phyloP scores from a whole-genome alignment of 1,140 invertebrate genomes.

The Drosophila prosaltans region DNA sequence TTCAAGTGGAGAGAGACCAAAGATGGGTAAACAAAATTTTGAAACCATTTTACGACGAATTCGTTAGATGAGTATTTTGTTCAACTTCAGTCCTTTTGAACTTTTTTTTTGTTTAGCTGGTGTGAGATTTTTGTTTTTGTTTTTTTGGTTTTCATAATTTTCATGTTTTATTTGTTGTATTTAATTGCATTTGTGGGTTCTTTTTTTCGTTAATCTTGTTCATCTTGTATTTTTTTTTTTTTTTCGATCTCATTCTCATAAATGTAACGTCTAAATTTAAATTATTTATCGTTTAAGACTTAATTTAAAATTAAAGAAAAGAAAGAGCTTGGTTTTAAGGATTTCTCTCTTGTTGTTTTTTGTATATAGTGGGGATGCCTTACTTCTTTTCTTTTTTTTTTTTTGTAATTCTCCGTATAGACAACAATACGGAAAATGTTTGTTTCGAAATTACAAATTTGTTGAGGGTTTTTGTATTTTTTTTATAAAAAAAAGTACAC shows the following conservation, averaged over 20 bases:
- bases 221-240: constrained; percentile 33
- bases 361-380: constrained; percentile 73
- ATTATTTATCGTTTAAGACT: constrained; percentile 59
- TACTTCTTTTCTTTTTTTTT: constrained; percentile 48
- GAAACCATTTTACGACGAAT: constrained; percentile 64
- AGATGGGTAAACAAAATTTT: constrained; percentile 46
- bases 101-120: not conserved
- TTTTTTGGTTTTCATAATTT: constrained; percentile 51
- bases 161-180: constrained; percentile 68
- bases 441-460: constrained; percentile 53
- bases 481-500: constrained; percentile 82
- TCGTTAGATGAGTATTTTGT: not conserved
- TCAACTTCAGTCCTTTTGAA: not conserved
- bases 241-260: constrained; percentile 75
- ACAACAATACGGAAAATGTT: constrained; percentile 41
- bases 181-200: constrained; percentile 79
- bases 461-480: constrained; percentile 67
- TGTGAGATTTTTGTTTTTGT: constrained; percentile 22
- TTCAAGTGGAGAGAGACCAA: constrained; percentile 18
- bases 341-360: constrained; percentile 46
- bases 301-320: constrained; percentile 69
- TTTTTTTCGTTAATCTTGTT: constrained; percentile 52
- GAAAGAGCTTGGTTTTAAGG: constrained; percentile 68
- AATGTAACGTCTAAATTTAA: constrained; percentile 82
- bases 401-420: constrained; percentile 51